Conservation (phyloP, 2,797 vertebrate genomes). For the Columba guinea region DNA sequence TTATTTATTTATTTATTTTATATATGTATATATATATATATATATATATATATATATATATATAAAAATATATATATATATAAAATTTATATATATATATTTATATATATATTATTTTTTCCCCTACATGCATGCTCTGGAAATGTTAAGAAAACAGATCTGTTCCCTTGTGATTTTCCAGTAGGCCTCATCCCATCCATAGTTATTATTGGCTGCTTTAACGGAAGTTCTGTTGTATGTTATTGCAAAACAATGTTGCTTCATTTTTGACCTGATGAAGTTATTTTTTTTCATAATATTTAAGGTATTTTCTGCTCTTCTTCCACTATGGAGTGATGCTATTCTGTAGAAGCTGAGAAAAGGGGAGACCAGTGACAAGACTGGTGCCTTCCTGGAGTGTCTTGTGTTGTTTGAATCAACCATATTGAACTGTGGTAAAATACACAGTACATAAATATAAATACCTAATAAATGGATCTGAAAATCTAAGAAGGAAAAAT, state of each 20-base stretch:
- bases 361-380: not conserved
- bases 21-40: too few relatives aligned
- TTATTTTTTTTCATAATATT: not conserved
- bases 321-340: not conserved
- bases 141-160: not conserved
- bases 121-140: not conserved
- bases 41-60: too few relatives aligned
- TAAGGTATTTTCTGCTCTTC: not conserved
- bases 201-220: not conserved
- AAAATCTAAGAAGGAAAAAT: not conserved
- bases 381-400: not conserved
- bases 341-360: not conserved
- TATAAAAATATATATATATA: too few relatives aligned
- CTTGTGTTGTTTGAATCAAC: not conserved
- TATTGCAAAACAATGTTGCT: not conserved
- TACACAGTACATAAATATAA: not conserved
- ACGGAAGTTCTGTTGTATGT: rapidly evolving
- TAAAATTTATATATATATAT: too few relatives aligned
- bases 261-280: not conserved
- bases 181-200: not conserved
- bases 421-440: not conserved
- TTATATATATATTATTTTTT: not conserved
- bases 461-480: not conserved
- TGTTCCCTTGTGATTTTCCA: not conserved
- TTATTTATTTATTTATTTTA: rapidly evolving